phyloP scores from a whole-genome alignment of 2,888 invertebrate species.

The Boloria selene region DNA sequence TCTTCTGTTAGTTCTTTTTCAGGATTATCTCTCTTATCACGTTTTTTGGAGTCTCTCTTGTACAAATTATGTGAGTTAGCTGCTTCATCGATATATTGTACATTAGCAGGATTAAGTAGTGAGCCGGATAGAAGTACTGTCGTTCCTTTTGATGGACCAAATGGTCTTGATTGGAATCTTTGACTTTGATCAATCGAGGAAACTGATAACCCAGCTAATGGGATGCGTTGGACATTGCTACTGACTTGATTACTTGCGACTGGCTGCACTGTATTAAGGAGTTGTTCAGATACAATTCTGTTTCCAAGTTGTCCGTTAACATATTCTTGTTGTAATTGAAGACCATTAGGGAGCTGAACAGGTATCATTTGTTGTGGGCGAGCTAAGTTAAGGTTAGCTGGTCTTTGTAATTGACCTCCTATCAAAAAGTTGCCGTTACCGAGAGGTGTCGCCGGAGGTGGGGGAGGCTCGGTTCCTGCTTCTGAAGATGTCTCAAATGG shows the following conservation, averaged over 20 bases:
- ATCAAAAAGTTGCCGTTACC: conserved; percentile 83
- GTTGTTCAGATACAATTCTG: conserved; percentile 81
- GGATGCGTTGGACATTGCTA: conserved; percentile 47
- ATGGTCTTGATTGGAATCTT: conserved; percentile 47
- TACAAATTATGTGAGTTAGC: conserved; percentile 72
- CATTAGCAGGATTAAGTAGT: conserved; percentile 82
- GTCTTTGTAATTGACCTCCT: conserved; percentile 85
- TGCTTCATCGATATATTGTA: conserved; percentile 84
- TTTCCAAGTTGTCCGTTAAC: conserved; percentile 85
- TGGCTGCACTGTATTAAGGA: conserved; percentile 66
- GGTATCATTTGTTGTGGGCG: conserved; percentile 74
- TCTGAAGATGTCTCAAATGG: conserved; percentile 83
- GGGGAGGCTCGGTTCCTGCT: conserved; percentile 79
- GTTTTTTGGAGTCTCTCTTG: conserved; percentile 73
- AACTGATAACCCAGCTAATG: conserved; percentile 45
- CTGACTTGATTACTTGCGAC: conserved; percentile 47
- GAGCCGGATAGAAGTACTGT: conserved; percentile 68
- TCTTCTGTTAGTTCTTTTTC: conserved; percentile 67
- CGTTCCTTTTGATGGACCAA: conserved; percentile 62
- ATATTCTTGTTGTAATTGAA: conserved; percentile 81
- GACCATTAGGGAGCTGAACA: conserved; percentile 71
- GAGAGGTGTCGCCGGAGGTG: conserved; percentile 66
- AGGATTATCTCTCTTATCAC: conserved; percentile 77
- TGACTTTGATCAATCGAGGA: conserved; percentile 51
- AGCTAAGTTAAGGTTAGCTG: conserved; percentile 79